These are phyloP conservation scores for Bombus ignitus DNA, from an alignment of 1,140 invertebrate genomes.

Conservation along the genomic window DNA sequence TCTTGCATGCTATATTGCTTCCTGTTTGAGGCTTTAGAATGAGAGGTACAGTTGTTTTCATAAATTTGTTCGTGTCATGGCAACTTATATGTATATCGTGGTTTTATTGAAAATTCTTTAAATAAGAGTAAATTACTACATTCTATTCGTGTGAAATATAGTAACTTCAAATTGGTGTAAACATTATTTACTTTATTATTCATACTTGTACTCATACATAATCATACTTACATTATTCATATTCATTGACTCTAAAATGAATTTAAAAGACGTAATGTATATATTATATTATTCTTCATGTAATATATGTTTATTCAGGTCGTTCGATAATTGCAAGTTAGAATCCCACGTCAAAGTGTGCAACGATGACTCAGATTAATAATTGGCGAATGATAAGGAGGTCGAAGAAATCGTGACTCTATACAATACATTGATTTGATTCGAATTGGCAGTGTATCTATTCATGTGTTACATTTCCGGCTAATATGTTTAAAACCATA, in stretches of 20 bases:
- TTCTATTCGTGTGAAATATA: not conserved
- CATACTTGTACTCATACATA: too few relatives aligned
- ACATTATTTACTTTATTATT: not conserved
- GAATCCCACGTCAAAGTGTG: not conserved
- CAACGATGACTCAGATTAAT: not conserved
- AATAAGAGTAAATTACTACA: not conserved
- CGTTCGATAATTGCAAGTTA: not conserved
- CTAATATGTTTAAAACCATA: not conserved
- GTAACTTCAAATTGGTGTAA: not conserved
- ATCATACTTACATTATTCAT: too few relatives aligned
- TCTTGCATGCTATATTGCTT: not conserved
- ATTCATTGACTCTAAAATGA: not conserved
- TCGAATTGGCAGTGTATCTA: too few relatives aligned
- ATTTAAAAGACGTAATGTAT: not conserved
- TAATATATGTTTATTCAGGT: not conserved
- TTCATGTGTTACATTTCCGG: slow-evolving; percentile 12
- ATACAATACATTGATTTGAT: not conserved
- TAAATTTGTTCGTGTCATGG: not conserved
- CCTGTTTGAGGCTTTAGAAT: not conserved
- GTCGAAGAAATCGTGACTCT: not conserved
- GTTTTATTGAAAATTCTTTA: not conserved
- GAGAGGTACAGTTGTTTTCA: not conserved
- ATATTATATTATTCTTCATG: not conserved
- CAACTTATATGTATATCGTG: not conserved
- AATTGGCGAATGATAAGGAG: slow-evolving; percentile 22